These are phyloP conservation scores for Lagenorhynchus albirostris DNA, from an alignment of 2,113 vertebrate genomes.

Conservation along the genomic window DNA sequence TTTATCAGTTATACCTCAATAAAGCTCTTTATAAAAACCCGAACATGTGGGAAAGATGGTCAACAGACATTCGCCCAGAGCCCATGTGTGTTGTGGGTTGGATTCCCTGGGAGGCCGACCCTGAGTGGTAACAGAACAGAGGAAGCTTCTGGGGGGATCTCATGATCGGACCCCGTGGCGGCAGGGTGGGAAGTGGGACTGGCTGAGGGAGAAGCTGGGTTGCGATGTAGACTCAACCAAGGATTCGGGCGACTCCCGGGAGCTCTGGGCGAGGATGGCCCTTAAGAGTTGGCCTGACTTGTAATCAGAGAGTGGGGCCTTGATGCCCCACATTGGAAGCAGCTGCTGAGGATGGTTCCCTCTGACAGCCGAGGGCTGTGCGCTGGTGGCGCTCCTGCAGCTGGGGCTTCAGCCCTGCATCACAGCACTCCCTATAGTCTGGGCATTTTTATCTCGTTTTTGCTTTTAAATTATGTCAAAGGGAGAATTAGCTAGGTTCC, in stretches of 20 bases:
- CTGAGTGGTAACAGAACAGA: neutral
- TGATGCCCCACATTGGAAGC: neutral
- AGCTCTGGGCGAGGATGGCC: neutral
- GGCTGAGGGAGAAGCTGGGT: neutral
- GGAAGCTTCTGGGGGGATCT: neutral
- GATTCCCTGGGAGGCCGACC: neutral
- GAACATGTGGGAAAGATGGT: neutral
- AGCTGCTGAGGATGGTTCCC: neutral
- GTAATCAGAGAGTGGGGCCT: neutral
- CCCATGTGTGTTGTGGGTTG: neutral
- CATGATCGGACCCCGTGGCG: fast-evolving
- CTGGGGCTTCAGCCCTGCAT: neutral
- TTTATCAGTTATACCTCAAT: neutral
- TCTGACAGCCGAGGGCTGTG: neutral
- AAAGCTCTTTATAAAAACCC: neutral
- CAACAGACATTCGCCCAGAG: neutral
- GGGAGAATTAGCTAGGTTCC: neutral
- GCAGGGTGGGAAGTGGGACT: neutral
- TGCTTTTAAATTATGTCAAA: neutral
- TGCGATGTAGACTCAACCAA: no score
- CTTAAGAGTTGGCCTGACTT: neutral
- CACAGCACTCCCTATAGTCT: neutral
- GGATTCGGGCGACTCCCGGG: neutral
- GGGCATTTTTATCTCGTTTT: neutral
- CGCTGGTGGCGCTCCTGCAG: neutral